Percentiles rank a stretch among this genome's conserved stretches.
Evolutionary conservation across 2,888 invertebrate species (phyloP).

Genomic region (Chrysomela aeneicollis): DNA sequence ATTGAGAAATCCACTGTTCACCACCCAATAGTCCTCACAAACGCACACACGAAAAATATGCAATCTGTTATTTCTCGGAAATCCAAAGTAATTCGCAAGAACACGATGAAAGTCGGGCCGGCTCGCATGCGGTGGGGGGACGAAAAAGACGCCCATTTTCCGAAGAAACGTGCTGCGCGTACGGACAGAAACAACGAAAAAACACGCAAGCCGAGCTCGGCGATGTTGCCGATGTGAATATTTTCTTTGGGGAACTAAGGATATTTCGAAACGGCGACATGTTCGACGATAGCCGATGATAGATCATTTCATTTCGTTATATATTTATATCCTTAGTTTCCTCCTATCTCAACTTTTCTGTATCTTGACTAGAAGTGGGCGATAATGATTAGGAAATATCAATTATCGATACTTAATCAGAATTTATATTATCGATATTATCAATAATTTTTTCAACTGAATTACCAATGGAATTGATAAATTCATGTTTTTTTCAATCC

Average conservation of each 20-base stretch:
- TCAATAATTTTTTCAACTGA: too few species aligned
- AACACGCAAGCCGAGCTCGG: not conserved
- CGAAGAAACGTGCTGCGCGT: not conserved
- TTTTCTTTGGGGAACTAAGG: not conserved
- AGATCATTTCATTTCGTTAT: too few species aligned
- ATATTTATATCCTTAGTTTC: too few species aligned
- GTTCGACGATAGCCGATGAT: too few species aligned
- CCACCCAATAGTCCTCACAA: constrained; percentile 21
- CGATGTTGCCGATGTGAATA: not conserved
- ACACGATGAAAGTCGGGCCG: not conserved
- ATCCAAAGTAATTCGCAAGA: constrained; percentile 17
- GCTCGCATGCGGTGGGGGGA: not conserved
- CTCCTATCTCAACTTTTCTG: too few species aligned
- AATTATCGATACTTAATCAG: too few species aligned
- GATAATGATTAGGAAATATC: too few species aligned
- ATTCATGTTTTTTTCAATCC: too few species aligned
- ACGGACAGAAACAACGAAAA: not conserved
- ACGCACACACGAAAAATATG: constrained; percentile 26
- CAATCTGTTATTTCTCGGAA: constrained; percentile 20
- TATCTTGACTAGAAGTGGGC: too few species aligned
- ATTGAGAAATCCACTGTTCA: not conserved
- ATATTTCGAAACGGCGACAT: not conserved
- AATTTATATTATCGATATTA: too few species aligned
- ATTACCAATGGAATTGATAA: too few species aligned
- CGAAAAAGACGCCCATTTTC: not conserved